These are phyloP conservation scores for Anisognathus igniventris DNA, from an alignment of 2,797 vertebrate species.

Conservation along the genomic window DNA sequence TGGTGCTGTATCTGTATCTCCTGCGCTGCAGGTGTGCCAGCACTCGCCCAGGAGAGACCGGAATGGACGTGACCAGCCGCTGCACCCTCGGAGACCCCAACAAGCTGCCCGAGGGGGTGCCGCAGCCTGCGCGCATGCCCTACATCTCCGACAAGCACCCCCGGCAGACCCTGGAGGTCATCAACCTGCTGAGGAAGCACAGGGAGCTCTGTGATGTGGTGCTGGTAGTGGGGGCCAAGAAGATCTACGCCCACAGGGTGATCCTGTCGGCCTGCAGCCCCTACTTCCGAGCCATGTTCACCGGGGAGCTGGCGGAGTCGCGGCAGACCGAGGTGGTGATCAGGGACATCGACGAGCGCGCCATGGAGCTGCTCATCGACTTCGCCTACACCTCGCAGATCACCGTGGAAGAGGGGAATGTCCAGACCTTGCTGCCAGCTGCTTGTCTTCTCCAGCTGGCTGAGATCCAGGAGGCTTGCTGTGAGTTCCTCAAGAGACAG, in stretches of 20 bases:
- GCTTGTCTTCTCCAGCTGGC: constrained; percentile 97
- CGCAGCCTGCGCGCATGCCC: constrained; percentile 98
- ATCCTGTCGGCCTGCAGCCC: constrained; percentile 97
- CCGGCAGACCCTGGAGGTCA: constrained; percentile 95
- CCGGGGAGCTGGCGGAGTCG: constrained; percentile 94
- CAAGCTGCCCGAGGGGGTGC: constrained; percentile 97
- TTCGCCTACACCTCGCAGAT: constrained; percentile 99
- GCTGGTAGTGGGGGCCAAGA: constrained; percentile 94
- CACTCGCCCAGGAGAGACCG: constrained; percentile 91
- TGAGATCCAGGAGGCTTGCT: constrained; percentile 98
- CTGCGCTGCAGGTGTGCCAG: constrained; percentile 84
- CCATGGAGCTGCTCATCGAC: constrained; percentile 98
- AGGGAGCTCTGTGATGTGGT: constrained; percentile 96
- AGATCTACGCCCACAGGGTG: constrained; percentile 97
- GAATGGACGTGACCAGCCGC: constrained; percentile 99
- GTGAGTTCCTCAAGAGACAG: constrained; percentile 96
- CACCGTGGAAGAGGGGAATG: constrained; percentile 96
- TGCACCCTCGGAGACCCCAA: constrained; percentile 99
- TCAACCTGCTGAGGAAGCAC: constrained; percentile 96
- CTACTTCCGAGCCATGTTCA: constrained; percentile 99
- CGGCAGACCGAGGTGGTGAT: constrained; percentile 97
- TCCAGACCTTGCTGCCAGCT: constrained; percentile 95
- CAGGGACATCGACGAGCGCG: constrained; percentile 95
- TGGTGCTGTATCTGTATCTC: background rate
- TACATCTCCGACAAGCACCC: constrained; percentile 99